Percentiles rank a stretch among this genome's conserved stretches.
Evolutionary conservation across 1,140 invertebrate species (phyloP).

Genomic region (Mycetomoellerius zeteki): DNA sequence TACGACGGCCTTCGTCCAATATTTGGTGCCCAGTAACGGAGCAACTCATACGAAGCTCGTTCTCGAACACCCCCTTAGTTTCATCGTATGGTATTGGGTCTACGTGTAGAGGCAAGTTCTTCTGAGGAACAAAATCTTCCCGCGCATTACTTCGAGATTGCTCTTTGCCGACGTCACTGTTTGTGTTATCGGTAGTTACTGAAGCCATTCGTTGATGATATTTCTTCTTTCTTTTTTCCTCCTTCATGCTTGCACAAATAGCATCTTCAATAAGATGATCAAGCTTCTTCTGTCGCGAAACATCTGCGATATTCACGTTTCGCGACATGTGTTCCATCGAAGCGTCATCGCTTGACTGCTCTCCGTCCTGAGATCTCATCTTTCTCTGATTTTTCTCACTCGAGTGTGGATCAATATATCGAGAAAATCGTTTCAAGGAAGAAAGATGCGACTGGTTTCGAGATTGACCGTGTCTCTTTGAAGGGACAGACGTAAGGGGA

Average conservation of each 20-base stretch:
- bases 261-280: neutral
- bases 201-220: neutral
- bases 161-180: neutral
- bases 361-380: neutral
- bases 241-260: neutral
- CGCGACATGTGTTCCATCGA: neutral
- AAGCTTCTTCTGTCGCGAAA: neutral
- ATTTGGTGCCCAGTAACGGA: conserved; percentile 69
- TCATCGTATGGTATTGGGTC: neutral
- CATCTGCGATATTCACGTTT: neutral
- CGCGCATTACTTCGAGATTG: neutral
- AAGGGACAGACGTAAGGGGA: neutral
- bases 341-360: neutral
- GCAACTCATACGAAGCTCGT: conserved; percentile 67
- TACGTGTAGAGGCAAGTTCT: neutral
- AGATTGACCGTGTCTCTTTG: neutral
- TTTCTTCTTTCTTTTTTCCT: conserved; percentile 2
- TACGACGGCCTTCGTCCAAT: conserved; percentile 27
- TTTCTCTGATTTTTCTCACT: conserved; percentile 4
- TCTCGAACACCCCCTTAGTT: neutral
- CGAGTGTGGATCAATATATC: neutral
- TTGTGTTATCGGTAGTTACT: neutral
- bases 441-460: neutral
- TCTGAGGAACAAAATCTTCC: neutral
- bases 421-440: conserved; percentile 1